Conservation (phyloP, 1,140 invertebrate species). For the Procambarus virginalis region DNA sequence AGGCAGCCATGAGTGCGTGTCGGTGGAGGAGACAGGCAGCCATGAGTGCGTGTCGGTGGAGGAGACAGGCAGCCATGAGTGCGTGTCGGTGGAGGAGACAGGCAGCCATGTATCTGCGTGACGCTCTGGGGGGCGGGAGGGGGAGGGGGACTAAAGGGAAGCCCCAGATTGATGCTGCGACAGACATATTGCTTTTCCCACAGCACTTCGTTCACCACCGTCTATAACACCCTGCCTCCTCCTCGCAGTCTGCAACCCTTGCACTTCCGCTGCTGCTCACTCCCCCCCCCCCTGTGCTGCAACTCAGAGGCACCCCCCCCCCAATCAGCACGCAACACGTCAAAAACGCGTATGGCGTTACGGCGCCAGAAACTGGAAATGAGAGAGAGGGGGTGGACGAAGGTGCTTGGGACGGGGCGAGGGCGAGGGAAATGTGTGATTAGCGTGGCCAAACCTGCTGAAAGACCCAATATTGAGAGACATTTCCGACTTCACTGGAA, state of each 20-base stretch:
- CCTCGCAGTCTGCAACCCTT: no score
- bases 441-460: neutral
- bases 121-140: neutral
- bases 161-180: neutral
- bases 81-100: neutral
- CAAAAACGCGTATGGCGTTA: no score
- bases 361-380: neutral
- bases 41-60: neutral
- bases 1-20: neutral
- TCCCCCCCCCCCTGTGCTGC: no score
- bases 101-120: neutral
- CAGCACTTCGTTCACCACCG: no score
- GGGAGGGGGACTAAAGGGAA: neutral
- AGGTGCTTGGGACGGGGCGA: neutral
- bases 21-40: neutral
- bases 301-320: no score
- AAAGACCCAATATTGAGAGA: no score
- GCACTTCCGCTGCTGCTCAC: no score
- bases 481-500: no score
- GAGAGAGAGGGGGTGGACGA: neutral
- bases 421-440: neutral
- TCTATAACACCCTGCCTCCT: no score
- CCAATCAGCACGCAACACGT: no score
- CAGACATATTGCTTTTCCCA: no score
- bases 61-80: neutral